Conservation (phyloP, 2,113 vertebrate genomes). For the Camelus dromedarius region DNA sequence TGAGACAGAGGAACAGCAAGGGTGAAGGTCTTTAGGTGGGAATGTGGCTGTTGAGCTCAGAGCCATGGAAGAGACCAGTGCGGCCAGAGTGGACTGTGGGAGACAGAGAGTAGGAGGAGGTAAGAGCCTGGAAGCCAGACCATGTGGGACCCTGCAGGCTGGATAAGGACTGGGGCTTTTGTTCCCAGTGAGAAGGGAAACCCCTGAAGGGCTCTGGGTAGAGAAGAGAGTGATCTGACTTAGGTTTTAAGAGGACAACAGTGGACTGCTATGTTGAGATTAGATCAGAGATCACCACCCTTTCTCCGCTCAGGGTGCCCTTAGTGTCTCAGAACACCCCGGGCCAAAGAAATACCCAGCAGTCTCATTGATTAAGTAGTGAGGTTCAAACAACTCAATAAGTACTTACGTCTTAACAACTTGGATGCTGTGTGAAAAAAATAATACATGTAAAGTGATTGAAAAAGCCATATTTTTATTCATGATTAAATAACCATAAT, state of each 20-base stretch:
- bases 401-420: neutral
- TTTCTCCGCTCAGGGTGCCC: neutral
- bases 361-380: neutral
- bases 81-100: neutral
- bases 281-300: neutral
- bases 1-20: neutral
- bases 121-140: neutral
- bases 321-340: neutral
- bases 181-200: neutral
- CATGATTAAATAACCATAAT: neutral
- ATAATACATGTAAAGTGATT: neutral
- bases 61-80: neutral
- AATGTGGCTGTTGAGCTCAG: neutral
- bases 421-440: neutral
- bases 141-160: neutral
- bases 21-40: neutral
- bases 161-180: neutral
- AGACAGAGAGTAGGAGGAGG: neutral
- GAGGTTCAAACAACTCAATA: neutral
- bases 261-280: neutral
- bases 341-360: neutral
- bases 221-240: neutral
- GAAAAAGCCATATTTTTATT: neutral
- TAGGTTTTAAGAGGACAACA: constrained; percentile 3
- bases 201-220: neutral